Evolutionary conservation across 2,888 invertebrate species (phyloP), one percentile per base, ranked within the genome.

Genomic region (Lepidocyrtinus sp.): DNA sequence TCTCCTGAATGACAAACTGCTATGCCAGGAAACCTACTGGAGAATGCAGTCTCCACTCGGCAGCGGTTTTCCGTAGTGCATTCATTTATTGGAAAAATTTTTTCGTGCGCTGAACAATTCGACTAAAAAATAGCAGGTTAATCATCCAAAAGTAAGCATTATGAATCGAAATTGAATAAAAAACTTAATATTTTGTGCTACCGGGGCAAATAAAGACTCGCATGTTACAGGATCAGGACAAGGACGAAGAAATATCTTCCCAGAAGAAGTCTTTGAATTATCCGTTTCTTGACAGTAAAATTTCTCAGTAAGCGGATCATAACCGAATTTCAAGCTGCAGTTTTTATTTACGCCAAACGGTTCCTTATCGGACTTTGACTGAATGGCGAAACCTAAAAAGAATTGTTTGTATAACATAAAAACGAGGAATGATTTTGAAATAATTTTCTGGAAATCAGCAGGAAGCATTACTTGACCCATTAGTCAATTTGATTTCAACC

Each of bases 1-100:
- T 72, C 69, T 69, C 75, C 78, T 24, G 72, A 62, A 25, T 78
- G 63, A 22, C 83, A 83, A 27, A 83, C 75, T 0, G 83, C 83
- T 12, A 83, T 69, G 1, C 75, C 76, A 2, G 83, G 81, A 17
- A 83, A 72, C 5, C 68, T 75, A 61, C 68, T 68, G 1, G 76
- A 72, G 25, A 64, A 50, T 5, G 77, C 46, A 5, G 75, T 78
- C 36, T 78, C 71, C 12, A 55, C 75, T 36, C 80, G 50, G 55
- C 83, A 83, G 15, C 63, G 62, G 46, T 71, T 72, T 55, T 45
- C 19, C 1, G 65, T 46, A 0, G 45, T 75, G n/a, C 83, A 83
- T 9, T 78, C 50, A 0, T 46, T 25, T 26, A 81, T 75, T 22
- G 68, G 62, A 19, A 76, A 62, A 3, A n/a, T 50, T n/a, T 62